A percentile compares a stretch with the other conserved stretches of the same genome.
These are phyloP conservation scores for Alces alces DNA, from an alignment of 2,113 vertebrate species.

Conservation along the genomic window DNA sequence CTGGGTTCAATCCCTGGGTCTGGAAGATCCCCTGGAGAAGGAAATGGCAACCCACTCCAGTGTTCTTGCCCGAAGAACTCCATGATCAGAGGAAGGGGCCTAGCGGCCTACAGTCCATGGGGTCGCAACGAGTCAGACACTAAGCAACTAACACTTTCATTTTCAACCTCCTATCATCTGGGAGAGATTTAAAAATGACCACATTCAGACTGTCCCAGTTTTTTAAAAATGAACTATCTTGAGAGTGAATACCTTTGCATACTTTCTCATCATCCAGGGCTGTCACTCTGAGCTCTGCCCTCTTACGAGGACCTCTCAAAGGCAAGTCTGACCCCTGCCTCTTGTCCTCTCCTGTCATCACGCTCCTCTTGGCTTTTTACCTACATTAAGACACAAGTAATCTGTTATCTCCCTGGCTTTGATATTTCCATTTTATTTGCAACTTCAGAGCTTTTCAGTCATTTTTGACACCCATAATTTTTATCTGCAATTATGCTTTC, in stretches of 20 bases:
- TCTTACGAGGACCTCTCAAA: neutral
- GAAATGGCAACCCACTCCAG: neutral
- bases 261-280: neutral
- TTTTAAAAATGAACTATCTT: neutral
- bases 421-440: constrained; percentile 68
- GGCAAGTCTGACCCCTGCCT: neutral
- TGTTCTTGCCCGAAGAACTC: neutral
- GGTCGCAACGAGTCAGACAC: neutral
- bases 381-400: constrained; percentile 39
- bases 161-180: neutral
- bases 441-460: constrained; percentile 57
- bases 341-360: neutral
- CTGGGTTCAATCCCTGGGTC: neutral
- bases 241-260: neutral
- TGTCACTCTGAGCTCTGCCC: neutral
- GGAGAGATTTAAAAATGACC: too few species aligned
- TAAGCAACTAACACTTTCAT: neutral
- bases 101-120: neutral
- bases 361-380: constrained; percentile 37
- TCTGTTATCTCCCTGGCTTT: constrained; percentile 14
- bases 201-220: neutral
- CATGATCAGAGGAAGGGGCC: neutral
- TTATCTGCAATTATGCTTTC: constrained; percentile 69
- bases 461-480: constrained; percentile 69
- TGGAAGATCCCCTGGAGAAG: neutral